Base-by-base conservation (phyloP, 1,140 invertebrate species). In the Drosophila carrolli region DNA sequence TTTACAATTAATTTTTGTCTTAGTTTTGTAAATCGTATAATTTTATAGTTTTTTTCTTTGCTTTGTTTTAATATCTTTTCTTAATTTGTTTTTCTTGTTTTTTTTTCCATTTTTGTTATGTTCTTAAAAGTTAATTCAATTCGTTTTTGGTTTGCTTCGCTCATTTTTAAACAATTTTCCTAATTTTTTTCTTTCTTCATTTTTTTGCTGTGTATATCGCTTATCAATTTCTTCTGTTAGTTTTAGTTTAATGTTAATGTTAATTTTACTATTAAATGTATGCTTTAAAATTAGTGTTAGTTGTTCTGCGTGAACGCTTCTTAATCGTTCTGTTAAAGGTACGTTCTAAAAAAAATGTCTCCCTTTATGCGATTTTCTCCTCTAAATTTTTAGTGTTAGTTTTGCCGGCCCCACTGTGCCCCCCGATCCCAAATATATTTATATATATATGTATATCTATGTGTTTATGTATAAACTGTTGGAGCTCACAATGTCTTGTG, bases 281-380 rank as follows among this genome's bases (percentile, higher is more conserved):
- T 79, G 55, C 38, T 75, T 84, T 83, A 84, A 83, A 83, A 81
- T 86, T 85, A 85, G 76, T 86, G 78, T 85, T 85, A 85, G 78
- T 85, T 81, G 63, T 54, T 66, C 54, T 48, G 57, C 40, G 35
- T 29, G 43, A 56, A 63, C 38, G 66, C 62, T 48, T 67, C 41
- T 41, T 23, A 66, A 61, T 47, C 40, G 35, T 67, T 76, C 63
- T 48, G 44, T 67, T 88, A 88, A 86, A 86, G 83, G 83, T 86
- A 86, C 83, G 63, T 83, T 79, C 79, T 83, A 86, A 86, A 86
- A 86, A 86, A 86, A 86, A 58, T 71, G 23, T 79, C 50, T 55
- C 41, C 6, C 55, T 67, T 11, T 43, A 16, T 41, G 38, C 40
- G 37, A 44, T 41, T 47, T 46, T 46, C 43, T 47, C 46, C 19